phyloP scores from a whole-genome alignment of 2,797 vertebrate genomes.

The Gambelia wislizenii region DNA sequence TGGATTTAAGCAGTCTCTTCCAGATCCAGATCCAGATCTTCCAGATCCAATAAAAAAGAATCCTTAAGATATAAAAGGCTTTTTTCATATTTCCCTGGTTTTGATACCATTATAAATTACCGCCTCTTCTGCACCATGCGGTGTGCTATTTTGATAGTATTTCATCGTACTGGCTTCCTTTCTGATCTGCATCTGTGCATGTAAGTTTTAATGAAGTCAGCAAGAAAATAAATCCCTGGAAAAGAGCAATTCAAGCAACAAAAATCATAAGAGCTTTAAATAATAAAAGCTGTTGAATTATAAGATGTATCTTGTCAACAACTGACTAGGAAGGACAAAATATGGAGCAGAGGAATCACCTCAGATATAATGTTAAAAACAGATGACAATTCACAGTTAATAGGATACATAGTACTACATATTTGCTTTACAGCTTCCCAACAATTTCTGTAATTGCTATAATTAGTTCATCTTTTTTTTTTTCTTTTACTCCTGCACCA shows the following conservation, averaged over 20 bases:
- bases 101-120: not conserved
- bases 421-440: not conserved
- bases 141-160: not conserved
- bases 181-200: not conserved
- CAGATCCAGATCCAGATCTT: not conserved
- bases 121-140: not conserved
- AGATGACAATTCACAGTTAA: not conserved
- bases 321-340: not conserved
- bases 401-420: not conserved
- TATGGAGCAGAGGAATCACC: not conserved
- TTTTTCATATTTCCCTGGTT: not conserved
- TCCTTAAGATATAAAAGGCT: not conserved
- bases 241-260: not conserved
- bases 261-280: not conserved
- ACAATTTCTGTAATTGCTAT: not conserved
- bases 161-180: not conserved
- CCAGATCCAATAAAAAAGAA: not conserved
- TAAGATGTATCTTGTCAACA: not conserved
- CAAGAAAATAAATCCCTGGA: slow-evolving; percentile 3
- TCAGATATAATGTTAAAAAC: not conserved
- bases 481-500: not conserved
- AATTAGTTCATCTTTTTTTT: not conserved
- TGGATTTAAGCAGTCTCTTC: not conserved
- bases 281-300: not conserved
- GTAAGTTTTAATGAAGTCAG: not conserved